Base-by-base conservation (phyloP, 2,113 vertebrate genomes). In the Serilophus lunatus region DNA sequence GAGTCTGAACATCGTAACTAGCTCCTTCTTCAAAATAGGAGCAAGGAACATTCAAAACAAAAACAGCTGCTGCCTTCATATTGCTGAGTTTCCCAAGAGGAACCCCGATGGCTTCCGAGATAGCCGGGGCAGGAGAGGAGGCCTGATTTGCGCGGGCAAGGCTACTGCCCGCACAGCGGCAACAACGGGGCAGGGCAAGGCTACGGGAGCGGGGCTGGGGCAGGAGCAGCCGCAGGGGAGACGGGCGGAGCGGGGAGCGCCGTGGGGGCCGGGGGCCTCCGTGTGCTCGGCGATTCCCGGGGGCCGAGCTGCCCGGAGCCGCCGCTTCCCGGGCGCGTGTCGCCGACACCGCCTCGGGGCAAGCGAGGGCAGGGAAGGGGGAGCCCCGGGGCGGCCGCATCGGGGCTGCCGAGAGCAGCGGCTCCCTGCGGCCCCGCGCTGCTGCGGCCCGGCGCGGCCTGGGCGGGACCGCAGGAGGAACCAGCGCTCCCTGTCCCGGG, bases 401-500 rank as follows among this genome's bases (percentile, higher is more conserved):
- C 44, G 7, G 45, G 22, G 44, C 60, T 50, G 25, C 26, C 7
- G 44, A 44, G 35, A 13, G 54, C 38, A 45, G 33, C 56, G 31
- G 14, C 51, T 86, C 36, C 79, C 38, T n/a, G 10, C 1, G 0
- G 4, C 57, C 2, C 35, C 47, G 65, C 26, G 17, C 26, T 14
- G 40, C 63, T 3, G 38, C 16, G 7, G 53, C 54, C 25, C 53
- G 1, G 1, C 26, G 15, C 6, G 33, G 29, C 14, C 36, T 1
- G 9, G 24, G 54, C 64, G 31, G 22, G 24, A 13, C 14, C 54
- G 10, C 16, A 81, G 87, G 42, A 49, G 45, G 50, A 91, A 42
- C 6, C n/a, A 12, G 50, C 1, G 0, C 15, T 60, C 56, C 7
- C 45, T 23, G 3, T 0, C 23, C 19, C 0, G 3, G 23, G 9